A percentile compares a stretch with the other conserved stretches of the same genome.
These are phyloP conservation scores for Chelmon rostratus DNA, from an alignment of 2,797 vertebrate species.

Conservation along the genomic window DNA sequence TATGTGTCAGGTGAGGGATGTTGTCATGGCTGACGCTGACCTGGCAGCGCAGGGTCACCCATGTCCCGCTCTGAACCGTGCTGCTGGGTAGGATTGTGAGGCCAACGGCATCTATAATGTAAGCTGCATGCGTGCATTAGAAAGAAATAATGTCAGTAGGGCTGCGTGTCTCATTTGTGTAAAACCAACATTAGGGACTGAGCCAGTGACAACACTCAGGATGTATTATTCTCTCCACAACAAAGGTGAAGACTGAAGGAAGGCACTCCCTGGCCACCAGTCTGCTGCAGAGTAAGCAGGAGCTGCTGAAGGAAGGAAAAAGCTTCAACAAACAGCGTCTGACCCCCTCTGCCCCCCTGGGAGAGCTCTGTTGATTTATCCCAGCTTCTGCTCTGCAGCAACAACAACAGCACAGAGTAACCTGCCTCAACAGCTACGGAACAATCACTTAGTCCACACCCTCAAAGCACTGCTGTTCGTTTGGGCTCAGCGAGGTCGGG, in stretches of 20 bases:
- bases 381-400: conserved; percentile 27
- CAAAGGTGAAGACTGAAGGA: conserved; percentile 52
- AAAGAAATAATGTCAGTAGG: conserved; percentile 12
- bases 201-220: background rate
- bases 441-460: conserved; percentile 47
- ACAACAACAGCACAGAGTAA: conserved; percentile 42
- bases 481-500: background rate
- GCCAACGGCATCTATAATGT: conserved; percentile 75
- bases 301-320: conserved; percentile 69
- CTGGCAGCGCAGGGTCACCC: conserved; percentile 71
- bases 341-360: conserved; percentile 40
- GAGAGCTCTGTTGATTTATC: conserved; percentile 60
- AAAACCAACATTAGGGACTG: conserved; percentile 21
- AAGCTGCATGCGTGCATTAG: conserved; percentile 56
- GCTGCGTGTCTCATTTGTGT: background rate
- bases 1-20: conserved; percentile 53
- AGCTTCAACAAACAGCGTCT: conserved; percentile 59
- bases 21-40: conserved; percentile 75
- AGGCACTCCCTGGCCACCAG: conserved; percentile 12
- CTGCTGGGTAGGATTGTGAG: conserved; percentile 69
- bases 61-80: conserved; percentile 72
- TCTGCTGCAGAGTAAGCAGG: conserved; percentile 38
- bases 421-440: conserved; percentile 26
- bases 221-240: conserved; percentile 45
- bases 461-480: conserved; percentile 29